Evolutionary conservation across 2,888 invertebrate genomes (phyloP), one percentile per base, ranked within the genome.

Genomic region (Scrobipalpa atriplicella): DNA sequence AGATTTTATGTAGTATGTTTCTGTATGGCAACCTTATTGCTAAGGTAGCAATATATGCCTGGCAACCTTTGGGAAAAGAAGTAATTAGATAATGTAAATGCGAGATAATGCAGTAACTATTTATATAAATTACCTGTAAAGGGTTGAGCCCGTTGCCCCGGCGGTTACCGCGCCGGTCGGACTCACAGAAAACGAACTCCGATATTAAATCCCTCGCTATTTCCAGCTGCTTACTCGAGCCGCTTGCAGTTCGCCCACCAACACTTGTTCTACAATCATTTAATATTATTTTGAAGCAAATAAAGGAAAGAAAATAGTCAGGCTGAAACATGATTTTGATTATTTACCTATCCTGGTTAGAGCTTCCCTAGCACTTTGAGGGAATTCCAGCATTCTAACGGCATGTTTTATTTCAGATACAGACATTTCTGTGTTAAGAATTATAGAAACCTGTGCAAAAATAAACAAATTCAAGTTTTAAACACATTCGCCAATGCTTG

Each of bases 141-240:
- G 96, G 93, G 39, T 90, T 93, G 13, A 95, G 78, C 11, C 88
- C 85, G 68, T 87, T 70, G 0, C 86, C 78, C 0, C 94, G 87
- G 47, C 94, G 93, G 18, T 93, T 94, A 0, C 95, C 94, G 43
- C 95, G 93, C 19, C 95, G 92, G 67, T 96, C 95, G 0, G 95
- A 93, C 82, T 97, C 97, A 70, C 95, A 95, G 77, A 97, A 97
- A 18, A 97, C 94, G 79, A 97, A 97, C 82, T 97, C 97, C 0
- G 96, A 94, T 86, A 97, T 97, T 8, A 97, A 87, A 74, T 97
- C 97, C 90, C 96, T 94, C 0, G 96, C 95, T 62, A 96, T 87
- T 75, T 96, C 95, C 78, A 95, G 88, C 72, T 95, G 95, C 79
- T 96, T 95, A 68, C 76, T 89, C 3, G 91, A 84, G 7, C 92